These are phyloP conservation scores for Hydropsyche tenuis DNA, from an alignment of 1,140 invertebrate species.

Conservation along the genomic window DNA sequence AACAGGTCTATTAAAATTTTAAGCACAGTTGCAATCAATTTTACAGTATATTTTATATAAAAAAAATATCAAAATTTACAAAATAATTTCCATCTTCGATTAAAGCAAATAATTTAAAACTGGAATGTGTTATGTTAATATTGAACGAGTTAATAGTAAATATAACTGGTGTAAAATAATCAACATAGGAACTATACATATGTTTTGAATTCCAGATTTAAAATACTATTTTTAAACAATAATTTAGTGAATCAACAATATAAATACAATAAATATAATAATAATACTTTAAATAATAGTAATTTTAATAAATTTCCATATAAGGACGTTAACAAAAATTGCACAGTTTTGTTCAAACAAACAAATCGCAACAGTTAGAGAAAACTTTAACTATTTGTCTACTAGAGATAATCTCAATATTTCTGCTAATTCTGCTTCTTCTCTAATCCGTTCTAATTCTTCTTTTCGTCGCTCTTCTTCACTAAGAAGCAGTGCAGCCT, in stretches of 20 bases:
- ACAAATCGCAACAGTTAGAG: neutral
- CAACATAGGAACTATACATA: slow-evolving; percentile 12
- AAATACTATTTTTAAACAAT: neutral
- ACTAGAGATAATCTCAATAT: slow-evolving; percentile 55
- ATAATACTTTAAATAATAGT: slow-evolving; percentile 16
- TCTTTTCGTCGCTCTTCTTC: slow-evolving; percentile 52
- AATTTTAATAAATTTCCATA: slow-evolving; percentile 29
- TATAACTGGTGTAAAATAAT: too few relatives aligned
- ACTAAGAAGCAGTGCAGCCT: slow-evolving; percentile 53
- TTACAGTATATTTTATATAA: too few relatives aligned
- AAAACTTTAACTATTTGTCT: slow-evolving; percentile 53
- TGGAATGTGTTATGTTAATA: neutral
- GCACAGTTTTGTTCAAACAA: slow-evolving; percentile 15
- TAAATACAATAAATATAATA: slow-evolving; percentile 7
- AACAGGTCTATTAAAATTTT: too few relatives aligned
- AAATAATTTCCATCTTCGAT: too few relatives aligned
- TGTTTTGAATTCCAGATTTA: neutral
- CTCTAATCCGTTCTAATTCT: slow-evolving; percentile 50
- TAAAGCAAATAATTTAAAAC: neutral
- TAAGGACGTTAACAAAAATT: slow-evolving; percentile 20
- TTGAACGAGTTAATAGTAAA: too few relatives aligned
- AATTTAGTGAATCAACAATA: neutral
- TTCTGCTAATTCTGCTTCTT: slow-evolving; percentile 52
- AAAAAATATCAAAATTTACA: too few relatives aligned
- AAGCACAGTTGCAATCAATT: too few relatives aligned